A percentile compares a stretch with the other conserved stretches of the same genome.
These are phyloP conservation scores for Arion vulgaris DNA, from an alignment of 1,140 invertebrate species.

Conservation along the genomic window DNA sequence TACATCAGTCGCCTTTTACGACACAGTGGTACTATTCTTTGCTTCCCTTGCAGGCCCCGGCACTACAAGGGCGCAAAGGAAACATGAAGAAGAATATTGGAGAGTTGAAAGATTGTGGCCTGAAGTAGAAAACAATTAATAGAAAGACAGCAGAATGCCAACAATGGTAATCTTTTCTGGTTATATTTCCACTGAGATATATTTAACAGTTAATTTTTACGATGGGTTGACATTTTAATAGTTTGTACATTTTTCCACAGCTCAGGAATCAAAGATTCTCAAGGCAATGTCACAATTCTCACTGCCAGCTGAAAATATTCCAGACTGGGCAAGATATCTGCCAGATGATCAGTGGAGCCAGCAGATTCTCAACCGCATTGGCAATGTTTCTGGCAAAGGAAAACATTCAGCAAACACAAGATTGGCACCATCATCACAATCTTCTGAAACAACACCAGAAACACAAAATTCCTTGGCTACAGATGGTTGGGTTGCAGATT, in stretches of 20 bases:
- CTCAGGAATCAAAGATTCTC: constrained; percentile 55
- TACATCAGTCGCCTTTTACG: no score
- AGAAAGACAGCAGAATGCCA: no score
- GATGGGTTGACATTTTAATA: no score
- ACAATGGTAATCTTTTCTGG: no score
- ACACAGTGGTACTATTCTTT: no score
- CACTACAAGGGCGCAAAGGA: no score
- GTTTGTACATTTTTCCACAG: constrained; percentile 44
- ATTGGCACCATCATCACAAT: background rate
- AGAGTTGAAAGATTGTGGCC: no score
- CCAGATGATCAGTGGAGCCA: constrained; percentile 56
- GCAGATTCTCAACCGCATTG: constrained; percentile 34
- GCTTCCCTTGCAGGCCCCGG: no score
- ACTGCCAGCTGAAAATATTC: constrained; percentile 56
- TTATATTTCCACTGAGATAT: no score
- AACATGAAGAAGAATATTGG: no score
- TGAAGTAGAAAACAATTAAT: no score
- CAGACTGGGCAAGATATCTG: constrained; percentile 58
- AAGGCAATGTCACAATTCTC: constrained; percentile 62
- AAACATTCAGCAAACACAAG: background rate
- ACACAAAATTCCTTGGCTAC: background rate
- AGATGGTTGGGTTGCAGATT: background rate
- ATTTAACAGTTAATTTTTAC: no score
- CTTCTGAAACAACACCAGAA: background rate
- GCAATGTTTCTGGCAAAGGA: background rate